phyloP scores from a whole-genome alignment of 2,797 vertebrate genomes.

The Nyctibius grandis region DNA sequence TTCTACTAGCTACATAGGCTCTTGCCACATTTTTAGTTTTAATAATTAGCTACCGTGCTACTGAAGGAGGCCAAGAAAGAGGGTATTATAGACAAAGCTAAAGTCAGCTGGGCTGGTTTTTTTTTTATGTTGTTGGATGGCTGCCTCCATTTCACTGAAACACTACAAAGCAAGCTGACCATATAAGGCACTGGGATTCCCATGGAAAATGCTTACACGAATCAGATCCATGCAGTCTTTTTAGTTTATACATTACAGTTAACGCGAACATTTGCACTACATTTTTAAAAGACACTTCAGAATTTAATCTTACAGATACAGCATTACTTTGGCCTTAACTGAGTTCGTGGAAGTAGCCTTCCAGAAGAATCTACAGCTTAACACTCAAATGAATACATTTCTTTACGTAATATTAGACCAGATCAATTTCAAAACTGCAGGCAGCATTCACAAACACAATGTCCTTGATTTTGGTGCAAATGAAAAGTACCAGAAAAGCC shows the following conservation, averaged over 20 bases:
- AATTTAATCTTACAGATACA: neutral
- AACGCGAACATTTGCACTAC: neutral
- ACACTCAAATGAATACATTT: neutral
- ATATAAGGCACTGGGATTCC: conserved; percentile 96
- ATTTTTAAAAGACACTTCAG: neutral
- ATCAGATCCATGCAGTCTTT: conserved; percentile 1
- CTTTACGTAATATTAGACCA: neutral
- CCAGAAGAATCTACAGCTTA: neutral
- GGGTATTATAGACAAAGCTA: conserved; percentile 71
- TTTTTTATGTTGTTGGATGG: conserved; percentile 63
- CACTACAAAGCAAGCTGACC: conserved; percentile 80
- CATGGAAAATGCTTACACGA: conserved; percentile 78
- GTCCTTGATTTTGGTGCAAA: neutral
- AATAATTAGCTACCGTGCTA: conserved; percentile 78
- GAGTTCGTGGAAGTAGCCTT: neutral
- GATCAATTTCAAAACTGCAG: neutral
- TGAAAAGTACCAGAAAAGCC: neutral
- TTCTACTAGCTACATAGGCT: conserved; percentile 70
- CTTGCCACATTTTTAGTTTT: conserved; percentile 37
- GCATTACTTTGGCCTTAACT: neutral
- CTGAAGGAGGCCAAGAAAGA: conserved; percentile 78
- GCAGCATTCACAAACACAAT: neutral
- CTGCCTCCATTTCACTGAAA: conserved; percentile 78
- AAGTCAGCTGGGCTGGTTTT: conserved; percentile 73
- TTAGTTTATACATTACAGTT: neutral